These are phyloP conservation scores for Megastigmus dorsalis DNA, from an alignment of 2,888 invertebrate species.

Conservation along the genomic window DNA sequence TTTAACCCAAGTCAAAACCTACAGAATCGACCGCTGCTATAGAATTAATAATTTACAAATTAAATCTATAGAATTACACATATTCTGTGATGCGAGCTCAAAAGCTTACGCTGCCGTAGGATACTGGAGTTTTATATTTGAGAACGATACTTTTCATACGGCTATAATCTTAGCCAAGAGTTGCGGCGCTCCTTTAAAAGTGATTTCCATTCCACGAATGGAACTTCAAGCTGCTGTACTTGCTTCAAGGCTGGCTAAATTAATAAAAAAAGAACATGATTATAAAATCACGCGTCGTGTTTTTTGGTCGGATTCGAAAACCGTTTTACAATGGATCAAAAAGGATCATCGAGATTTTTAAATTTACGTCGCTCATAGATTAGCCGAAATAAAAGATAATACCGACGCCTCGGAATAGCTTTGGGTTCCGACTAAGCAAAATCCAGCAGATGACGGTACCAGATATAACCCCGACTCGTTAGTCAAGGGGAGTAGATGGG, in stretches of 20 bases:
- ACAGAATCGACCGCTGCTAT: not conserved
- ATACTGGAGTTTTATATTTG: not conserved
- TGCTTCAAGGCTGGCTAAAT: not conserved
- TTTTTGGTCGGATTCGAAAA: conserved; percentile 19
- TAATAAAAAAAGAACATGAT: not conserved
- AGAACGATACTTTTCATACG: not conserved
- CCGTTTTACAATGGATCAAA: too few relatives aligned
- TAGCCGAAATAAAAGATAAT: not conserved
- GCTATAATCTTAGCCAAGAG: conserved; percentile 12
- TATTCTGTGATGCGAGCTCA: conserved; percentile 17
- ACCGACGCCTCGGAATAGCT: not conserved
- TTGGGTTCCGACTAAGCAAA: not conserved
- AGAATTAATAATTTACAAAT: too few relatives aligned
- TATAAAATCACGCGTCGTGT: not conserved
- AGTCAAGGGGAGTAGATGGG: not conserved
- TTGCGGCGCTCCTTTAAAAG: not conserved
- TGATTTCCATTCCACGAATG: not conserved
- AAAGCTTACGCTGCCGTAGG: conserved; percentile 1
- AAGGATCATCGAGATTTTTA: not conserved
- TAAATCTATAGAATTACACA: not conserved
- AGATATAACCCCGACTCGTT: not conserved
- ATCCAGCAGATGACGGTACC: not conserved
- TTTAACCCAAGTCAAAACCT: not conserved
- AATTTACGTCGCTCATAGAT: not conserved
- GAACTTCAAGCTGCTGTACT: conserved; percentile 11